Base-by-base conservation (phyloP, 2,797 vertebrate species). In the Acropternis orthonyx region DNA sequence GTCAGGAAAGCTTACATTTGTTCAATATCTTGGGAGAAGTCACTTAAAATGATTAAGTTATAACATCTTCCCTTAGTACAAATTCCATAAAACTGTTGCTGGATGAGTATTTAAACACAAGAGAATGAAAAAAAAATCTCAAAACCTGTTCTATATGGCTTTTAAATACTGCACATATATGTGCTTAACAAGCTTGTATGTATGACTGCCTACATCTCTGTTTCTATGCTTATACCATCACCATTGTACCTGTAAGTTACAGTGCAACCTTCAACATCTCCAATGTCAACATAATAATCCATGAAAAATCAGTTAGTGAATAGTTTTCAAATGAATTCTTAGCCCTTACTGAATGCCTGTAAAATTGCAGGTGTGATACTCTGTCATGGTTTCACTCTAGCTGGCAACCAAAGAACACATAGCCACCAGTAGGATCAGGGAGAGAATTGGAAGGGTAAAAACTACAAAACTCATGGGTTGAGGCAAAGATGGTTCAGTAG, bases 31-130 rank as follows among this genome's bases (percentile, higher is more conserved):
- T 65, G 58, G 62, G 63, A 89, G 63, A 52, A 85, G 55, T 77
- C 41, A 84, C 86, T 92, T 95, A 90, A 87, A 85, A 74, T 80
- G 56, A 86, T 88, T 93, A 85, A 82, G 37, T 92, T 68, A 72
- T 46, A 87, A 21, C 76, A 91, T 48, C 43, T 91, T 82, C 46
- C 48, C 41, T 93, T 67, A 48, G 28, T 83, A 74, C 48, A 66
- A 88, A 90, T 82, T 87, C 63, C 41, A 23, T 76, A 44, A 75
- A 93, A 43, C 24, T 87, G 56, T 71, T 90, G 30, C 24, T 84
- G 12, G 7, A 18, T 82, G 90, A 92, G 39, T 81, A 93, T 92
- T 87, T 48, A 52, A 83, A 28, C 49, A 71, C 37, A 91, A 93
- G 85, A 80, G 14, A 85, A 89, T 13, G 6, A 37, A 68, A 46